Evolutionary conservation across 1,140 invertebrate species (phyloP), one percentile per base, ranked within the genome.

Genomic region (Caerostris darwini): DNA sequence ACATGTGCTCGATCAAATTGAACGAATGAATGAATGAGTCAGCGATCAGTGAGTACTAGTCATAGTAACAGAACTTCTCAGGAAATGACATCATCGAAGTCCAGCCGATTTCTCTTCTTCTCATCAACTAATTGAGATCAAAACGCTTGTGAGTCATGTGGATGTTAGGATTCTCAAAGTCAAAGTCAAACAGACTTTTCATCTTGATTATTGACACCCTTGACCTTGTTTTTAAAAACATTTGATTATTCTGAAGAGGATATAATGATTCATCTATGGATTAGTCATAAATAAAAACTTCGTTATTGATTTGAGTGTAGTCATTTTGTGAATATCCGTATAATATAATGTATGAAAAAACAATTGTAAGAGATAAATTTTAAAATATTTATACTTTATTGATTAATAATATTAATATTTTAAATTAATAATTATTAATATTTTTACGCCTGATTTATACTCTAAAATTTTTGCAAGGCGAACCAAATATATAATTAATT

Each of bases 21-120:
- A 77, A 77, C 10, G 50, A 19, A 50, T 77, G 34, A 77, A 77
- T 77, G 71, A 77, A 77, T 77, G 71, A 77, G 10, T 77, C 50
- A 77, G 71, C 71, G 3, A 50, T 34, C 34, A 8, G 34, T 77
- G 7, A 34, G 34, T 34, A 53, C 19, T 50, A 77, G 71, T 53
- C 71, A 53, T 50, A 71, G 4, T 19, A 77, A 50, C 10, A 5
- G 34, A 77, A 69, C 67, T 7, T 69, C n/a, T 6, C 17, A 3
- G 67, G 10, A 50, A 50, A 5, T 53, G 19, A 53, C 50, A 50
- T 64, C 10, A 77, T 50, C 71, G 34, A 19, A 12, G 19, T 77
- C 34, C 69, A 3, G 34, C 71, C 53, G 71, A 77, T 77, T 50
- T 77, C 10, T 64, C 17, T 64, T 64, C 61, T 12, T 50, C 34